These are phyloP conservation scores for Mormyrus lacerda DNA, from an alignment of 2,113 vertebrate species.

Conservation along the genomic window DNA sequence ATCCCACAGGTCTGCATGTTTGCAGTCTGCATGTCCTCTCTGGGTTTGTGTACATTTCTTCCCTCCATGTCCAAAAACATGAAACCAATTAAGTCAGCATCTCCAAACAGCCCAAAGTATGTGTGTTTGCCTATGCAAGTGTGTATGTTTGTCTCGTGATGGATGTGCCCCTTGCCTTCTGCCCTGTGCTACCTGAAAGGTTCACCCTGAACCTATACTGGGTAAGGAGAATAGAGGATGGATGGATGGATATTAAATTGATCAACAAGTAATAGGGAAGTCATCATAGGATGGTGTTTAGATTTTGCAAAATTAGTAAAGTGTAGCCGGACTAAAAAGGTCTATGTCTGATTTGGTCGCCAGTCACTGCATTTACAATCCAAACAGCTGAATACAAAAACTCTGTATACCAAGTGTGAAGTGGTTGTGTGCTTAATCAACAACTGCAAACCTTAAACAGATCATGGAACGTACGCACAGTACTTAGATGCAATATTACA, in stretches of 20 bases:
- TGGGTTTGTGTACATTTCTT: not conserved
- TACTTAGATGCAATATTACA: not conserved
- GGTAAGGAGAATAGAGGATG: not conserved
- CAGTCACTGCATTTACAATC: not conserved
- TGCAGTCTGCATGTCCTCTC: not conserved
- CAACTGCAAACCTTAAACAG: not conserved
- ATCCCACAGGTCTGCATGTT: not conserved
- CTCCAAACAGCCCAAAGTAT: not conserved
- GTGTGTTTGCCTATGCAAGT: not conserved
- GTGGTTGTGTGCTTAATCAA: not conserved
- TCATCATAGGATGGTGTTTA: not conserved
- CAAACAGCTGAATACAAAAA: not conserved
- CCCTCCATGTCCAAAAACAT: not conserved
- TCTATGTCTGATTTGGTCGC: not conserved
- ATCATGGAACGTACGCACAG: not conserved
- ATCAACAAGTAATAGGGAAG: not conserved
- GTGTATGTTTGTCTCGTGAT: not conserved
- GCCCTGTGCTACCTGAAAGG: not conserved
- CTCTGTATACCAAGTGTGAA: not conserved
- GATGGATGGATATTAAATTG: not conserved
- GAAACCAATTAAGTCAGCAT: not conserved
- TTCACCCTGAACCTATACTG: not conserved
- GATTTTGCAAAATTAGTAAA: not conserved
- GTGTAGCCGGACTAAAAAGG: not conserved
- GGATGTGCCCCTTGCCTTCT: not conserved